Percentiles rank a stretch among this genome's conserved stretches.
phyloP scores from a whole-genome alignment of 2,797 vertebrate genomes.

The Microctenopoma stevenorrisi region DNA sequence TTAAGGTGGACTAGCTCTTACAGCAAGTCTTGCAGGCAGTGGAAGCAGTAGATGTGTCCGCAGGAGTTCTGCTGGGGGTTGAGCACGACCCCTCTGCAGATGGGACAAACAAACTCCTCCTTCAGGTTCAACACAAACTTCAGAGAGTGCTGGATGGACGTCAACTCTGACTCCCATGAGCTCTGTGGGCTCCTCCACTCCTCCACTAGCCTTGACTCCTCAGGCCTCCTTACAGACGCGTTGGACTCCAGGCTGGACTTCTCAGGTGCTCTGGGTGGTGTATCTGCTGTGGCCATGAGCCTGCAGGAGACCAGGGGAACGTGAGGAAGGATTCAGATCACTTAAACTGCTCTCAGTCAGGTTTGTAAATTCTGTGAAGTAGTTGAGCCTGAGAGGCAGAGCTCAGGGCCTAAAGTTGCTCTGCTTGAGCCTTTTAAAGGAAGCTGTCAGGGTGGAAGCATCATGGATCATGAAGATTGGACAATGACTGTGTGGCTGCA shows the following conservation, averaged over 20 bases:
- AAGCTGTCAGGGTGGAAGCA: no score
- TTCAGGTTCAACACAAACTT: constrained; percentile 86
- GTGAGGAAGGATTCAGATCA: no score
- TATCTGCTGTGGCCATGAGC: constrained; percentile 43
- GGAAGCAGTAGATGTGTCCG: constrained; percentile 92
- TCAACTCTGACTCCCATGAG: constrained; percentile 87
- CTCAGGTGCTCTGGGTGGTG: neutral
- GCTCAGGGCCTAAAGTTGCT: no score
- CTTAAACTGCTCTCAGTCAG: no score
- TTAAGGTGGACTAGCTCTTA: constrained; percentile 69
- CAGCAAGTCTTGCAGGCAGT: constrained; percentile 86
- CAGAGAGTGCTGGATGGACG: constrained; percentile 66
- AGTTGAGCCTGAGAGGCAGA: no score
- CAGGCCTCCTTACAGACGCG: neutral
- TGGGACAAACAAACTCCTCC: constrained; percentile 88
- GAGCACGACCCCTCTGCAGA: constrained; percentile 86
- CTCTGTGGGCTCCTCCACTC: constrained; percentile 58
- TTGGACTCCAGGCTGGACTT: constrained; percentile 10
- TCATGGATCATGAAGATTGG: no score
- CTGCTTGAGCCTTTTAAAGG: no score
- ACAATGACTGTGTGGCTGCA: no score
- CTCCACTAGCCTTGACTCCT: constrained; percentile 31
- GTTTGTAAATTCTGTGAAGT: no score
- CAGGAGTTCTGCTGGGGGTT: constrained; percentile 94
- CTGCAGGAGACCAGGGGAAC: constrained; percentile 4